phyloP scores from a whole-genome alignment of 2,797 vertebrate species.

The Anabas testudineus region DNA sequence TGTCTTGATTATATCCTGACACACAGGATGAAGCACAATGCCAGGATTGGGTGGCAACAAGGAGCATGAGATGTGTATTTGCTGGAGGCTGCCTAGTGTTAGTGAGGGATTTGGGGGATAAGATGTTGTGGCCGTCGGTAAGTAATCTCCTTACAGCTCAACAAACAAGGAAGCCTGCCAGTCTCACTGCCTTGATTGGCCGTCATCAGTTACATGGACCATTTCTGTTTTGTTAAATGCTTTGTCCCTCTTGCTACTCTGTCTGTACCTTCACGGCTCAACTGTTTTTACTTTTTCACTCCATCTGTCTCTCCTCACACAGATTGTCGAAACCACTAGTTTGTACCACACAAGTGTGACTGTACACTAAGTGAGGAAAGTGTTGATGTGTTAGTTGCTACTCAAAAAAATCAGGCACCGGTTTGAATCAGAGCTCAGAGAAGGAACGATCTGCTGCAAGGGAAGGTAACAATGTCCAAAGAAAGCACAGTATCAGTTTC shows the following conservation, averaged over 20 bases:
- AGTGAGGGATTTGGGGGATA: constrained; percentile 67
- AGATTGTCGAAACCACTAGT: neutral
- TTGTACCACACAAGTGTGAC: constrained; percentile 1
- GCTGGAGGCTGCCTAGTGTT: constrained; percentile 60
- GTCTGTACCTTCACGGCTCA: constrained; percentile 8
- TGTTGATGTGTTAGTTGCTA: constrained; percentile 9
- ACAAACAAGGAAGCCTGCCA: constrained; percentile 62
- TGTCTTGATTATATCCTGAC: constrained; percentile 59
- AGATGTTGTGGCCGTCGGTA: constrained; percentile 62
- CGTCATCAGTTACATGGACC: constrained; percentile 50
- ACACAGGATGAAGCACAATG: constrained; percentile 38
- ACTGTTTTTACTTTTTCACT: constrained; percentile 17
- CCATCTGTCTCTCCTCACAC: neutral
- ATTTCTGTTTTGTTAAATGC: constrained; percentile 54
- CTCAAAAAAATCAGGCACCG: constrained; percentile 21
- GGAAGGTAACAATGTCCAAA: constrained; percentile 31
- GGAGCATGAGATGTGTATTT: constrained; percentile 66
- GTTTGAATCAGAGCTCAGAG: constrained; percentile 21
- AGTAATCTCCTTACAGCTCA: constrained; percentile 75
- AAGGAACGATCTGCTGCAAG: constrained; percentile 38
- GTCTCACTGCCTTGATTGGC: constrained; percentile 53
- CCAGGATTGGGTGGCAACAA: constrained; percentile 43
- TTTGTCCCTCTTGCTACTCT: constrained; percentile 20
- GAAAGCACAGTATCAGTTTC: constrained; percentile 56
- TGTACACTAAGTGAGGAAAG: constrained; percentile 2